Evolutionary conservation across 2,797 vertebrate genomes (phyloP).

Genomic region (Centropyge bicolor): DNA sequence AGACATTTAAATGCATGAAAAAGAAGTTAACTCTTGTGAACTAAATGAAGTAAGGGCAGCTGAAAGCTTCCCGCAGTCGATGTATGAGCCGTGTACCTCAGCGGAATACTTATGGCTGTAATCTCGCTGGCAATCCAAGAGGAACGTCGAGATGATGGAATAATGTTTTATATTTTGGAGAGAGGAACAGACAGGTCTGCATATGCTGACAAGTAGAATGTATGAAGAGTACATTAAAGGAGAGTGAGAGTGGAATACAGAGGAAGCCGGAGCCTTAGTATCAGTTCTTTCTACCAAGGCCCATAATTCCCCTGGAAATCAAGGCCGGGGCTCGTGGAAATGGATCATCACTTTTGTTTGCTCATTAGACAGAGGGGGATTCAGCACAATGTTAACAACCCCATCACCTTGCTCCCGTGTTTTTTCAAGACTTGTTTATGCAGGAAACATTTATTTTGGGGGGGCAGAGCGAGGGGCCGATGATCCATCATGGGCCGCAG

Average conservation of each 20-base stretch:
- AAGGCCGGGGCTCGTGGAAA: conserved; percentile 35
- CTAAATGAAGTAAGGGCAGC: conserved; percentile 1
- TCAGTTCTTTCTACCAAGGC: conserved; percentile 20
- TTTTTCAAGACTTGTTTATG: conserved; percentile 61
- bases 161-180: conserved; percentile 54
- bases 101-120: conserved; percentile 59
- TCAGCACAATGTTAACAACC: conserved; percentile 61
- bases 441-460: conserved; percentile 74
- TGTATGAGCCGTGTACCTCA: conserved; percentile 19
- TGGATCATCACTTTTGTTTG: conserved; percentile 55
- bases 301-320: conserved; percentile 47
- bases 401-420: conserved; percentile 52
- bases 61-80: conserved; percentile 21
- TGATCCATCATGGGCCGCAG: conserved; percentile 79
- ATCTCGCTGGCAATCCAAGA: conserved; percentile 49
- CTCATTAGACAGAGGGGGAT: conserved; percentile 61
- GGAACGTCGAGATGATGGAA: conserved; percentile 56
- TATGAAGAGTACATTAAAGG: conserved; percentile 51
- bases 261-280: conserved; percentile 16
- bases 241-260: conserved; percentile 45
- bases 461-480: conserved; percentile 46
- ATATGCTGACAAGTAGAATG: conserved; percentile 47
- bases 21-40: conserved; percentile 27
- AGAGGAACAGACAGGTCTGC: conserved; percentile 47
- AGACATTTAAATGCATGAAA: conserved; percentile 65